Evolutionary conservation across 2,888 invertebrate species (phyloP), one percentile per base, ranked within the genome.

Genomic region (Troides aeacus): DNA sequence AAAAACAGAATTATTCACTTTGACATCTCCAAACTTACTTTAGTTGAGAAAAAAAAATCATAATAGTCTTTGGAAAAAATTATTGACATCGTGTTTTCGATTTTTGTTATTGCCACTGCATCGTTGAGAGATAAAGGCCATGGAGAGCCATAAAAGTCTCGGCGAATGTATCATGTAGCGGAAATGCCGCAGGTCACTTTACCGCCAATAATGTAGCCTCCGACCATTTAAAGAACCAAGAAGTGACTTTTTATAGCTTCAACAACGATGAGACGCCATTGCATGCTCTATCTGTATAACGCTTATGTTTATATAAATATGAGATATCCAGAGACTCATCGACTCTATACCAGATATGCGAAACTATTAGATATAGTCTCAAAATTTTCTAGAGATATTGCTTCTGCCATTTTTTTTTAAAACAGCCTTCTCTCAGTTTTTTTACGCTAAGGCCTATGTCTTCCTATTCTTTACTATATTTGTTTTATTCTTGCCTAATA

Each of bases 111-210:
- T 68, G 64, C 6, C 39, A 53, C 64, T 50, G 21, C 21, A 64
- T 59, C 64, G 68, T 53, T 60, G 50, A 58, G 50, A 68, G 63
- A 68, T 66, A 70, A 64, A 70, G 66, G 66, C 59, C 70, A 63
- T 66, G 63, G 53, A 63, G 70, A 12, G 23, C 70, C 66, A 70
- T 70, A 70, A 66, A 63, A 60, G 70, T 60, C 63, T 50, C 57
- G 18, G 62, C 66, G 24, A 67, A 39, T 46, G 64, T 60, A 60
- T 59, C 64, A 36, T 64, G 64, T 24, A 39, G 68, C 64, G 68
- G 68, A 68, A 68, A 64, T 50, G 58, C 23, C 57, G 58, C 59
- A 39, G 59, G 63, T 64, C 36, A 59, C 36, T 18, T 59, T 64
- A 60, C 46, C 68, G 58, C 24, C 68, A 58, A 46, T 58, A 50